These are phyloP conservation scores for Ophion costatus DNA, from an alignment of 2,888 invertebrate genomes.

Conservation along the genomic window DNA sequence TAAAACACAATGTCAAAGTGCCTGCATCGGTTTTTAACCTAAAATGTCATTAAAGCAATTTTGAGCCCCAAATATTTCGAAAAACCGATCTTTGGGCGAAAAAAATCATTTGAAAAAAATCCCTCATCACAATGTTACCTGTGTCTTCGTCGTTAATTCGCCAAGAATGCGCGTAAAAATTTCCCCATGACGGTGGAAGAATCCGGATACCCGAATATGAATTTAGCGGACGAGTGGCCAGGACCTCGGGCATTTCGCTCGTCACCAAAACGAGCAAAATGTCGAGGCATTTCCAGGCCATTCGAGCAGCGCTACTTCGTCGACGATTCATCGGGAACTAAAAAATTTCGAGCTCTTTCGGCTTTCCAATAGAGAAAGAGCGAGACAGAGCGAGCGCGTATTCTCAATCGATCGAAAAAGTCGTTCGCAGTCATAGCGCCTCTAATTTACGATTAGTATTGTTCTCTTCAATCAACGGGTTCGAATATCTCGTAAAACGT, in stretches of 20 bases:
- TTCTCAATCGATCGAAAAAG: conserved; percentile 6
- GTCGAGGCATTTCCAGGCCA: conserved; percentile 3
- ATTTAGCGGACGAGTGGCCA: neutral
- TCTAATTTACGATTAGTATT: conserved; percentile 15
- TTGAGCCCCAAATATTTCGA: neutral
- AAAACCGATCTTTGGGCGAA: neutral
- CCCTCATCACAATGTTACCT: conserved; percentile 1
- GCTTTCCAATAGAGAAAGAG: neutral
- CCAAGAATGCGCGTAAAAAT: neutral
- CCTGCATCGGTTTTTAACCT: too few species aligned
- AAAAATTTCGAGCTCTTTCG: neutral
- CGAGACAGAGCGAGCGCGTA: neutral
- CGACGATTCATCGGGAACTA: conserved; percentile 46
- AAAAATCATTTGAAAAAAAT: neutral
- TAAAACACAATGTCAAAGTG: too few species aligned
- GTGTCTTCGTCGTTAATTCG: neutral
- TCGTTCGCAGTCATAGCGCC: neutral
- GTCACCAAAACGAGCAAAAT: conserved; percentile 39
- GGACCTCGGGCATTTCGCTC: conserved; percentile 18
- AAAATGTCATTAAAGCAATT: too few species aligned
- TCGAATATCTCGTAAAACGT: neutral
- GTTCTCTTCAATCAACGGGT: conserved; percentile 6
- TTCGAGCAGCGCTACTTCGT: conserved; percentile 7
- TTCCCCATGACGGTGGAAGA: neutral
- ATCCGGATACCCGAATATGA: neutral